A percentile compares a stretch with the other conserved stretches of the same genome.
Conservation (phyloP, 2,797 vertebrate genomes). For the Sciurus carolinensis region DNA sequence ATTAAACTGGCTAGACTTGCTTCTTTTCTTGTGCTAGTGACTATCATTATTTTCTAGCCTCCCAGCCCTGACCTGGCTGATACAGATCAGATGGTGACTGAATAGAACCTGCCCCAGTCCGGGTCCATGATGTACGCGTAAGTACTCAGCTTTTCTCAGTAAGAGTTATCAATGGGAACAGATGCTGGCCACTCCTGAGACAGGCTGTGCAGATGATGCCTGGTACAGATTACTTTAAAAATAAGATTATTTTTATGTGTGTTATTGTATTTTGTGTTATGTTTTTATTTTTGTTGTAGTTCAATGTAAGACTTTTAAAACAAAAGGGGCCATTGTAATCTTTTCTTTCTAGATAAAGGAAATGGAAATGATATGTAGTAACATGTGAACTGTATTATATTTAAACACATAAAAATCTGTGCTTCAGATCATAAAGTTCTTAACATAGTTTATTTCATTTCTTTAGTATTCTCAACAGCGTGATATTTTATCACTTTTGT, state of each 20-base stretch:
- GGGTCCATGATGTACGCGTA: slow-evolving; percentile 84
- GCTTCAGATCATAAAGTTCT: slow-evolving; percentile 48
- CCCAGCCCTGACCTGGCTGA: slow-evolving; percentile 87
- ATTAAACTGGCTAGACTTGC: slow-evolving; percentile 88
- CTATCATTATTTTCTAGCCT: slow-evolving; percentile 88
- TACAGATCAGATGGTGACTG: slow-evolving; percentile 83
- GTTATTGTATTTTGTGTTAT: slow-evolving; percentile 37
- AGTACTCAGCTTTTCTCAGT: slow-evolving; percentile 77
- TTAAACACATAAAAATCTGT: slow-evolving; percentile 59
- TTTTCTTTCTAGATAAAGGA: slow-evolving; percentile 39
- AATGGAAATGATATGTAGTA: background rate
- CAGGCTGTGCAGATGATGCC: background rate
- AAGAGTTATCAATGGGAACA: background rate
- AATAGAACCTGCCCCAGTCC: slow-evolving; percentile 69
- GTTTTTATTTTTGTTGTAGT: slow-evolving; percentile 45
- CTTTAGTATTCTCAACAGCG: background rate
- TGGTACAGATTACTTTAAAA: background rate
- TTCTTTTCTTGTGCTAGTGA: slow-evolving; percentile 88
- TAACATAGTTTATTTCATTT: slow-evolving; percentile 17
- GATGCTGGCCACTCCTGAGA: background rate
- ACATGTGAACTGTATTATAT: background rate
- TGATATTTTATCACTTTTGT: background rate
- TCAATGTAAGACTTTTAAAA: background rate
- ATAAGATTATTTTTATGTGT: background rate
- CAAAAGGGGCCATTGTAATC: background rate